Base-by-base conservation (phyloP, 2,888 invertebrate species). In the Eugnorisma glareosa region DNA sequence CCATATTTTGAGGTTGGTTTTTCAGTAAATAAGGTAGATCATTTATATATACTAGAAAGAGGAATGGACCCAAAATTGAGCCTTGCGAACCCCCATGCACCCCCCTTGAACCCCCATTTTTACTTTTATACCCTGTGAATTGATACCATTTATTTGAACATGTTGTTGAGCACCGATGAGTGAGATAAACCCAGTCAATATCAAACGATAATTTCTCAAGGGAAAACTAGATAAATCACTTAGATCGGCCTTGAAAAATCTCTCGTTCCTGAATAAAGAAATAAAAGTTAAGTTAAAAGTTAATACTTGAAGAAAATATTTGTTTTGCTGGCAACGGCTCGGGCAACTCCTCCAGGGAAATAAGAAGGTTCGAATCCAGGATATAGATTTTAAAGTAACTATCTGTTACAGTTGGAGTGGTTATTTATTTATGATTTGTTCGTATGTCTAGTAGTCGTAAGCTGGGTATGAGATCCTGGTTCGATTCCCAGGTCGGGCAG, bases 341-440 rank as follows among this genome's bases (percentile, higher is more conserved):
- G 10, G 37, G 37, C 10, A 54, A n/a, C 54, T 51, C 45, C 37
- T 54, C 83, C 4, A 4, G 71, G 78, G 83, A 81, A 81, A 80
- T 82, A 82, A 67, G 18, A 21, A 43, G 31, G 6, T 24, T 0
- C 0, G n/a, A 54, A 63, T 63, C 11, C 15, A 45, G 63, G 37
- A 54, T 40, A 76, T 43, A 21, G 1, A 40, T 81, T 75, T 48
- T 28, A n/a, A 35, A 5, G 67, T 63, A 45, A n/a, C 18, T 24
- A 66, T 31, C 4, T n/a, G 8, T 13, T 28, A 2, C 2, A n/a
- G 63, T 37, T 63, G 1, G 40, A 37, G 10, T 61, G 8, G 21
- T 48, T 45, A 28, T 1, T 51, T 28, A 6, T 28, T 63, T 5
- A 1, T 11, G 31, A 31, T 11, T 5, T 21, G 10, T 8, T 37